Evolutionary conservation across 2,113 vertebrate genomes (phyloP).

Genomic region (Piaya cayana): DNA sequence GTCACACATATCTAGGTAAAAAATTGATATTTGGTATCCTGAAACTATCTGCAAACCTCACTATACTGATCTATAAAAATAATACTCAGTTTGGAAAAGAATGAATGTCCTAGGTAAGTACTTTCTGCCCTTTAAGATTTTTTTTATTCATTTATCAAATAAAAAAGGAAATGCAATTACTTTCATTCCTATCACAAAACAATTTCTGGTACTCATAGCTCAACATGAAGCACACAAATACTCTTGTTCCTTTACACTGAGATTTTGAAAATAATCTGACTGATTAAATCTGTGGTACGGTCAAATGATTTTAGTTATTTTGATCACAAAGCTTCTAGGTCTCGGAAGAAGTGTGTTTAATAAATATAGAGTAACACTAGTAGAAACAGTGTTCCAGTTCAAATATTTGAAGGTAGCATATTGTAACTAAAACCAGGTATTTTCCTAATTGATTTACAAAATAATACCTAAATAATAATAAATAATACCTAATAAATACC

Average conservation of each 20-base stretch:
- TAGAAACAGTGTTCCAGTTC: background rate
- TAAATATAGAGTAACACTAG: background rate
- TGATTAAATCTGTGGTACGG: background rate
- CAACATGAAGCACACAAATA: background rate
- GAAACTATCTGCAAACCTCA: background rate
- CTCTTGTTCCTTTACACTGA: background rate
- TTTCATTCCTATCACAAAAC: background rate
- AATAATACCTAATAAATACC: slow-evolving; percentile 12
- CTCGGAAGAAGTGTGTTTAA: background rate
- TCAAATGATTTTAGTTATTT: background rate
- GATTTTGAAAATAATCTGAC: background rate
- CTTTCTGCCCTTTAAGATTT: background rate
- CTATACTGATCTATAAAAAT: background rate
- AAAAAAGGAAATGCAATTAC: background rate
- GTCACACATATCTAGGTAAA: fast-evolving
- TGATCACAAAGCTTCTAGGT: background rate
- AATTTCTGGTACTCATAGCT: background rate
- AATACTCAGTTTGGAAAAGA: background rate
- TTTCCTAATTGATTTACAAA: slow-evolving; percentile 10
- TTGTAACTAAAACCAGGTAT: background rate
- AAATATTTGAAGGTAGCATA: background rate
- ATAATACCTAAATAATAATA: slow-evolving; percentile 20
- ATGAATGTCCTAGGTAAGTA: background rate
- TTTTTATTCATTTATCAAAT: background rate
- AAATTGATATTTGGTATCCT: background rate